Evolutionary conservation across 2,797 vertebrate species (phyloP).

Genomic region (Cirrhinus molitorella): DNA sequence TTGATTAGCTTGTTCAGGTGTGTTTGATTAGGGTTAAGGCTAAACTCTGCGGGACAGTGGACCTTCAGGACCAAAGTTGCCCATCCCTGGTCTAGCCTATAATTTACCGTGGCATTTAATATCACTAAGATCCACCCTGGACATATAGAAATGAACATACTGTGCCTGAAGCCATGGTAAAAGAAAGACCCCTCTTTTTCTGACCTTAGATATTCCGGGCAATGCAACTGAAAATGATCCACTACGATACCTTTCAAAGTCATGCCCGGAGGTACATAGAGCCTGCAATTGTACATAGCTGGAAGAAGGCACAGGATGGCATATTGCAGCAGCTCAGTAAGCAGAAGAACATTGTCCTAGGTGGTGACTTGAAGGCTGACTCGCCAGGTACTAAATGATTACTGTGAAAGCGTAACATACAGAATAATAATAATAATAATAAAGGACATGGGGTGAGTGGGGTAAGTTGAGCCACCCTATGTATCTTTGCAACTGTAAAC

Average conservation of each 20-base stretch:
- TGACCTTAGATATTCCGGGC: background rate
- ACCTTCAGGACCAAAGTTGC: no score
- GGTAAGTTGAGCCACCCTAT: no score
- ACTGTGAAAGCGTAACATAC: background rate
- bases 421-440: no score
- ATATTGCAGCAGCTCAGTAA: background rate
- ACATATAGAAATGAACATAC: background rate
- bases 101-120: background rate
- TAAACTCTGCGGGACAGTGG: no score
- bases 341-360: background rate
- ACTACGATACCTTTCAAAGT: background rate
- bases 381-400: background rate
- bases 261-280: background rate
- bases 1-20: no score
- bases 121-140: background rate
- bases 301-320: background rate
- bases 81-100: no score
- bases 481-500: no score
- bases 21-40: no score
- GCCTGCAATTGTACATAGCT: constrained; percentile 5
- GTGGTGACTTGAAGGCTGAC: background rate
- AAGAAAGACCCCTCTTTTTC: background rate
- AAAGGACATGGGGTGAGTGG: background rate
- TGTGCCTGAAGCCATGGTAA: background rate
- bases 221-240: background rate